Evolutionary conservation across 2,113 vertebrate genomes (phyloP), one percentile per base, ranked within the genome.

Genomic region (Anser cygnoides): DNA sequence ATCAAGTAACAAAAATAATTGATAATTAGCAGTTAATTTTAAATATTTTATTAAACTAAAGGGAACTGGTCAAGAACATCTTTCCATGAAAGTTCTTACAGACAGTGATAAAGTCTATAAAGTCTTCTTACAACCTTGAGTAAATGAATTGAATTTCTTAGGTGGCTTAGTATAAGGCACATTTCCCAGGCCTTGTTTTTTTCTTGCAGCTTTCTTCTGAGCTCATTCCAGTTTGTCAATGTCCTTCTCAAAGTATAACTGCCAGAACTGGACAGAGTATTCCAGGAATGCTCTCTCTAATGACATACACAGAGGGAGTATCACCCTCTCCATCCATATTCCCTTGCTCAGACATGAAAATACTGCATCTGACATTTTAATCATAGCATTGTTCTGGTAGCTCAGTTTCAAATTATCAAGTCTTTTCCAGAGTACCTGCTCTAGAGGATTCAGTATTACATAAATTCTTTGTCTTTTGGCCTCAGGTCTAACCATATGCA

Each of bases 201-300:
- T 68, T 83, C 12, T 59, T 83, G 37, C 11, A 76, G 54, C 66
- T 80, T 76, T 83, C 79, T 80, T 93, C 41, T 71, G 79, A 70
- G 37, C 11, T 37, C 13, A 20, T 66, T 92, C 61, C 67, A 72
- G 43, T 84, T 84, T 86, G 21, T 55, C 46, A 90, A 35, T 35
- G 43, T 55, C 78, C 59, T 79, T 77, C 41, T 50, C n/a, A 80
- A 91, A 81, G 46, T 1, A 7, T 46, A 76, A 89, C 61, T 63
- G 46, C 15, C 49, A 84, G 61, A 93, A 71, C 28, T 67, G 52
- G 68, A 43, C 26, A 39, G 28, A 90, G 13, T 50, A 86, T 80
- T 80, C 63, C 75, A 91, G 62, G 62, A 95, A 92, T 71, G 85
- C 33, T 83, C 37, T 88, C 37, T 28, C 43, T 94, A 90, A 88